Conservation (phyloP, 1,140 invertebrate species). For the Aphaenogaster rudis region DNA sequence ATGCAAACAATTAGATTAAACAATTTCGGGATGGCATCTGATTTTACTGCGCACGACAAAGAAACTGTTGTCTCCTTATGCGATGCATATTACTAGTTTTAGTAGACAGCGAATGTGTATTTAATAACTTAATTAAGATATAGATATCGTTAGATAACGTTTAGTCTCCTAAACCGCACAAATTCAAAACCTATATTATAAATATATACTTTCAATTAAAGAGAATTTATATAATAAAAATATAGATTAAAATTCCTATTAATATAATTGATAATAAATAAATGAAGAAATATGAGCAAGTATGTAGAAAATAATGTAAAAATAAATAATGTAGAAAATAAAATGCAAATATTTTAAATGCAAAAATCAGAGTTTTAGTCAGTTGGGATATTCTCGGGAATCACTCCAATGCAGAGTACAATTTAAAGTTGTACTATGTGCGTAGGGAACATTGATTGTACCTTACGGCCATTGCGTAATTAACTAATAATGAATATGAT, state of each 20-base stretch:
- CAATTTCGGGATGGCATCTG: neutral
- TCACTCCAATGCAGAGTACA: neutral
- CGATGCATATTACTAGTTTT: conserved; percentile 7
- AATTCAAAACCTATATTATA: neutral
- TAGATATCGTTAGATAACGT: conserved; percentile 7
- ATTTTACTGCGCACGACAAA: neutral
- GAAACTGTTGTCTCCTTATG: neutral
- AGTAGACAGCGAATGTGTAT: conserved; percentile 1
- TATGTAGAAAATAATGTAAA: neutral
- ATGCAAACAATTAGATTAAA: conserved; percentile 1
- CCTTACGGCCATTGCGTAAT: conserved; percentile 16
- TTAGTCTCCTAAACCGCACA: neutral
- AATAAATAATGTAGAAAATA: neutral
- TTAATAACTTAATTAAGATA: conserved; percentile 17
- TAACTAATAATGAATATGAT: conserved; percentile 52
- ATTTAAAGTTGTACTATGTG: conserved; percentile 16
- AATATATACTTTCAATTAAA: neutral
- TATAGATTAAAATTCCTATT: neutral
- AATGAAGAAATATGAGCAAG: neutral
- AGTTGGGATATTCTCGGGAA: neutral
- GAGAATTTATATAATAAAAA: neutral
- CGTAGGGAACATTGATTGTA: neutral
- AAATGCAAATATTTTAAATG: too few species aligned
- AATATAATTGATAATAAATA: conserved; percentile 13
- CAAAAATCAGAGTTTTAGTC: neutral